Evolutionary conservation across 2,113 vertebrate genomes (phyloP).

Genomic region (Phaethornis superciliosus): DNA sequence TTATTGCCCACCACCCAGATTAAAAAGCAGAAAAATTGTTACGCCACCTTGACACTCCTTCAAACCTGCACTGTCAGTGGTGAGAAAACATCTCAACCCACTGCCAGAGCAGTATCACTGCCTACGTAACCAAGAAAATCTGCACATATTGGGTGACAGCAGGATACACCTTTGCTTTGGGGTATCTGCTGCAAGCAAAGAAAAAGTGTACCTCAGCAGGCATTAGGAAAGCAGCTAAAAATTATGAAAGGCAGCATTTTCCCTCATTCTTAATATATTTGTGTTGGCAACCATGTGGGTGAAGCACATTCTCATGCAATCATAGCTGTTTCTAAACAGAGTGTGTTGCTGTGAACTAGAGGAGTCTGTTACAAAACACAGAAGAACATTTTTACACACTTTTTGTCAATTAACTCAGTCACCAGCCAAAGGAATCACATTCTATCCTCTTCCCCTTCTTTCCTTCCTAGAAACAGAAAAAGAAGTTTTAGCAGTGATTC

Average conservation of each 20-base stretch:
- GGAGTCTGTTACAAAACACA: slow-evolving; percentile 31
- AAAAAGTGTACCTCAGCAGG: neutral
- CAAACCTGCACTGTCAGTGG: neutral
- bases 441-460: slow-evolving; percentile 52
- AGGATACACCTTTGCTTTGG: neutral
- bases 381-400: neutral
- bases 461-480: slow-evolving; percentile 57
- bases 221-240: neutral
- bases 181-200: neutral
- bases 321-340: slow-evolving; percentile 29
- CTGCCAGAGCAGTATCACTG: neutral
- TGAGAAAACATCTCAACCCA: neutral
- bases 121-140: neutral
- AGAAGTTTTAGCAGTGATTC: slow-evolving; percentile 67
- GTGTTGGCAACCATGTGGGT: neutral
- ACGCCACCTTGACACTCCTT: rapidly evolving
- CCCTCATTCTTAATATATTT: neutral
- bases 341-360: neutral
- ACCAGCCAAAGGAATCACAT: slow-evolving; percentile 43
- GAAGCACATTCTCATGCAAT: neutral
- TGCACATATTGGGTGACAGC: neutral
- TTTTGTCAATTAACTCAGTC: slow-evolving; percentile 69
- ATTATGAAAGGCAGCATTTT: neutral
- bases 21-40: neutral
- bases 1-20: neutral